Base-by-base conservation (phyloP, 2,888 invertebrate genomes). In the Megamerina dolium region DNA sequence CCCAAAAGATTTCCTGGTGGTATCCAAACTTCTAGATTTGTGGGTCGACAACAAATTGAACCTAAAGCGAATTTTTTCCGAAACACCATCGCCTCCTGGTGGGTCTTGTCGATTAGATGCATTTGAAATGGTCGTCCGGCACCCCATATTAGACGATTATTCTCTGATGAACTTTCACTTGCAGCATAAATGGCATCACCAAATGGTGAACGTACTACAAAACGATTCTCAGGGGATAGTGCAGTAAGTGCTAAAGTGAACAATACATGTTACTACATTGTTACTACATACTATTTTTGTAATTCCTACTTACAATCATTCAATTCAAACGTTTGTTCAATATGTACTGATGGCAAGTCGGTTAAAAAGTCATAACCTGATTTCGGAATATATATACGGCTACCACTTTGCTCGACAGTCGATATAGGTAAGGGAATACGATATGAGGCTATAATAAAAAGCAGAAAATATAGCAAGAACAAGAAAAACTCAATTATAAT, bases 301-400 rank as follows among this genome's bases (percentile, higher is more conserved):
- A 23, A 8, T 8, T 8, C 23, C 10, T 8, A 23, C 79, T 71
- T 70, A 87, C 87, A 68, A 66, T 86, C 84, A 61, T 80, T 77
- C 9, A 88, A 69, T 63, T 89, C 88, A 32, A 87, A 81, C 31
- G 87, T 85, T 70, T 88, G 88, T 61, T 88, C 85, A 43, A 87
- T 82, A 50, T 82, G 77, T 4, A 87, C 70, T 35, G 79, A 81
- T 43, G 82, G 77, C 36, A 82, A 77, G 18, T 83, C 83, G 37
- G 77, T 75, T 32, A 87, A 75, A 63, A 85, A 83, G 61, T 85
- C 84, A 48, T 84, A 74, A 12, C 87, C 87, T 32, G 79, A 75
- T 29, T 79, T 68, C 0, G 85, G 81, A 47, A 69, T 58, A 30
- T 56, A 64, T 0, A 64, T 63, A 16, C 61, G 59, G 37, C 56